Percentiles rank a stretch among this genome's conserved stretches.
These are phyloP conservation scores for Martes martes DNA, from an alignment of 2,113 vertebrate genomes.

Conservation along the genomic window DNA sequence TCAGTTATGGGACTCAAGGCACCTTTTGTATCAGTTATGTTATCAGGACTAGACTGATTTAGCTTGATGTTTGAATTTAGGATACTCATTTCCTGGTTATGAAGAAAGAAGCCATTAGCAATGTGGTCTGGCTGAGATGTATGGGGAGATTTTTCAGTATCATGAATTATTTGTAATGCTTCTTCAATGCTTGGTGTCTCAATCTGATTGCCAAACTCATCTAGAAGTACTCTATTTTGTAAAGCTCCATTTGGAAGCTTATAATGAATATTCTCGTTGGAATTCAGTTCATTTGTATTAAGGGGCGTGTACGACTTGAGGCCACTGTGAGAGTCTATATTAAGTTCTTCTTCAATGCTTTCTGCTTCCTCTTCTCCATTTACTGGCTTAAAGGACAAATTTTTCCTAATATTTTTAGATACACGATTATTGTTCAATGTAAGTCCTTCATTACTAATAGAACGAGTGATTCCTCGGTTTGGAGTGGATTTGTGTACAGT, in stretches of 20 bases:
- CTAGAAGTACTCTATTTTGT: constrained; percentile 80
- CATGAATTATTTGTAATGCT: constrained; percentile 94
- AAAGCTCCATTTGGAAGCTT: constrained; percentile 87
- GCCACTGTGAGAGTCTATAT: constrained; percentile 74
- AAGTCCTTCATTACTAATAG: constrained; percentile 94
- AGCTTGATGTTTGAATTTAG: constrained; percentile 82
- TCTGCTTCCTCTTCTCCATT: constrained; percentile 87
- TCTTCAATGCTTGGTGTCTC: constrained; percentile 93
- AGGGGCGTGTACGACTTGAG: constrained; percentile 56
- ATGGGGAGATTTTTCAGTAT: constrained; percentile 85
- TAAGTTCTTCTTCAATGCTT: constrained; percentile 91
- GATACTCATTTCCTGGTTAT: constrained; percentile 85
- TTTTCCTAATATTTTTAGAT: constrained; percentile 88
- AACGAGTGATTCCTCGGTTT: constrained; percentile 89
- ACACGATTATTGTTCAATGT: constrained; percentile 85
- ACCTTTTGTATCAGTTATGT: constrained; percentile 87
- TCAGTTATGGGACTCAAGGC: constrained; percentile 88
- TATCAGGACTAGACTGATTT: constrained; percentile 81
- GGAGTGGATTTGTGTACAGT: constrained; percentile 75
- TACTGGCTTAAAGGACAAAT: constrained; percentile 92
- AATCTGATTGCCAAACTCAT: constrained; percentile 85
- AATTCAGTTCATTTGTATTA: constrained; percentile 69
- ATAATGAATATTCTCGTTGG: constrained; percentile 69
- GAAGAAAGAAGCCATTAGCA: constrained; percentile 95
- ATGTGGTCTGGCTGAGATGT: constrained; percentile 83